phyloP scores from a whole-genome alignment of 2,888 invertebrate species.

The Agrotis ipsilon region DNA sequence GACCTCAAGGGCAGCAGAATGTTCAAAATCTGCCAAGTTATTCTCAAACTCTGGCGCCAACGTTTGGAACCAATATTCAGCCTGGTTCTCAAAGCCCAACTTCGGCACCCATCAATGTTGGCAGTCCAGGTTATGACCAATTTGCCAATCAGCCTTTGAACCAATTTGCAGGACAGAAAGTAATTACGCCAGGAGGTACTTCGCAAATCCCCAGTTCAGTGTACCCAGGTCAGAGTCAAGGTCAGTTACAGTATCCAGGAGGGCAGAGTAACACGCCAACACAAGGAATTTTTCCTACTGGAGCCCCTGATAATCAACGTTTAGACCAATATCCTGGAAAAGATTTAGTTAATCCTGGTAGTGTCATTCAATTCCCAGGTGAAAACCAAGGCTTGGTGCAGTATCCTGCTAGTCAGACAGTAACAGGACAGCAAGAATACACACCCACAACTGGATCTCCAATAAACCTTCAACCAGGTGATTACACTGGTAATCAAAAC shows the following conservation, averaged over 20 bases:
- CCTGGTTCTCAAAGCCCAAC: constrained; percentile 4
- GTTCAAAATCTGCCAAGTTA: neutral
- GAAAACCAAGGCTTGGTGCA: constrained; percentile 20
- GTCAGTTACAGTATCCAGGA: constrained; percentile 15
- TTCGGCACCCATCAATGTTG: neutral
- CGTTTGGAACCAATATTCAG: constrained; percentile 16
- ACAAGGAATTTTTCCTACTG: neutral
- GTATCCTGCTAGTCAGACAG: constrained; percentile 17
- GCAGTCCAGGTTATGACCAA: constrained; percentile 1
- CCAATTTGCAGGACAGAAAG: constrained; percentile 37
- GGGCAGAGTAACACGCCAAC: neutral
- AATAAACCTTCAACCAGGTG: constrained; percentile 8
- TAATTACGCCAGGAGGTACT: neutral
- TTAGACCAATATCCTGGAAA: constrained; percentile 26
- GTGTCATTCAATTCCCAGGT: neutral
- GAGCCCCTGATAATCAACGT: neutral
- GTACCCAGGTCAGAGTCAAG: constrained; percentile 4
- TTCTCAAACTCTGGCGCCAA: neutral
- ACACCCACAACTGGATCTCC: constrained; percentile 20
- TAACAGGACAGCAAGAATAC: constrained; percentile 9
- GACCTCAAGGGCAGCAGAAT: constrained; percentile 5
- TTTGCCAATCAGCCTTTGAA: constrained; percentile 9
- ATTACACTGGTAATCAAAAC: constrained; percentile 20
- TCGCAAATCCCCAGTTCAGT: constrained; percentile 16
- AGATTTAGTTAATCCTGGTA: constrained; percentile 12